Evolutionary conservation across 2,113 vertebrate species (phyloP).

Genomic region (Dipodomys stephensi): DNA sequence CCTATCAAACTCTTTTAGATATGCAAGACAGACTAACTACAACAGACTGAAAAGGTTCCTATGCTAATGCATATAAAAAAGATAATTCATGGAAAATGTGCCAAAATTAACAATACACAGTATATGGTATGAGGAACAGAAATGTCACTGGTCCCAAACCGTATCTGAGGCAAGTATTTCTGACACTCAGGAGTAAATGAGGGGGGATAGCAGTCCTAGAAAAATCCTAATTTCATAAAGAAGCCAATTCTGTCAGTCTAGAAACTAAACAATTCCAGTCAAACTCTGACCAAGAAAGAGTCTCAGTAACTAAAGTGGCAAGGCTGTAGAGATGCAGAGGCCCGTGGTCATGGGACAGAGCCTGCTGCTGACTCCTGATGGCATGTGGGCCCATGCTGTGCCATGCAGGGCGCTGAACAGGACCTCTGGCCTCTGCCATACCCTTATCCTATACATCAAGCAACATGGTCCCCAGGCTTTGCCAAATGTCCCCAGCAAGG

Average conservation of each 20-base stretch:
- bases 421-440: background rate
- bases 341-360: too few species aligned
- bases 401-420: rapidly evolving
- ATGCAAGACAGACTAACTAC: background rate
- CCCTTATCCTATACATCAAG: too few species aligned
- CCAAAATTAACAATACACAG: background rate
- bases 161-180: background rate
- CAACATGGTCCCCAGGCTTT: background rate
- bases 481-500: background rate
- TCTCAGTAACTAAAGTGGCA: too few species aligned
- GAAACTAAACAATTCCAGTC: background rate
- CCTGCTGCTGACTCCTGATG: too few species aligned
- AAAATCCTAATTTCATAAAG: rapidly evolving
- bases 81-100: background rate
- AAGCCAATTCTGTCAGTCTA: background rate
- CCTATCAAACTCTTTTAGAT: background rate
- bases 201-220: rapidly evolving
- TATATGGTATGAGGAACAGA: background rate
- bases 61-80: background rate
- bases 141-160: background rate
- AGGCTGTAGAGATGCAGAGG: too few species aligned
- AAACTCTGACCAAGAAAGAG: too few species aligned
- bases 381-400: background rate
- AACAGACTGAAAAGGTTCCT: background rate
- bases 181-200: rapidly evolving